Base-by-base conservation (phyloP, 2,113 vertebrate species). In the Ondatra zibethicus region DNA sequence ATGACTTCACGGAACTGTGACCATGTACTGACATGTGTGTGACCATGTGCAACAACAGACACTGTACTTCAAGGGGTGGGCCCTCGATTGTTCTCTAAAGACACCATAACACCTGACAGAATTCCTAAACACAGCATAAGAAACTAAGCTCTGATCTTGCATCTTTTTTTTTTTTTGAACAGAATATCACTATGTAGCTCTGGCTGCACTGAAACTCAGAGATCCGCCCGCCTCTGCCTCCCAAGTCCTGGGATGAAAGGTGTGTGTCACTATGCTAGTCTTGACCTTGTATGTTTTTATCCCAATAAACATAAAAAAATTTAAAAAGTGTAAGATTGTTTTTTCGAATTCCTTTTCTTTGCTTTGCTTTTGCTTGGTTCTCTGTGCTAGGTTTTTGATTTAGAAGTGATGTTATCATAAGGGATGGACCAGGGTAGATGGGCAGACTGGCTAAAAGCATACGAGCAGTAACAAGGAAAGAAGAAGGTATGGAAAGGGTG, bases 21-120 rank as follows among this genome's bases (percentile, higher is more conserved):
- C 75, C 93, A 85, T 76, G 97, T 88, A 97, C 93, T 82, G 58
- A 58, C 58, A 58, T 58, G 58, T 58, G 55, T 58, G 58, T 58
- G 58, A 58, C 19, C 58, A 58, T 21, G 96, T 97, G 70, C 91
- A 98, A 97, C 96, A 87, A 89, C 91, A 98, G 98, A 96, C 89
- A 85, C 0, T 76, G 97, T 89, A 97, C 93, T 82, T n/a, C 89
- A 97, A 94, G 92, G 81, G 92, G 90, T 97, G 93, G 93, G 61
- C 42, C 97, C 97, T 98, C 96, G 97, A 94, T 61, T 39, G 87
- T 94, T 92, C 85, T 94, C 42, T 94, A 91, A 98, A 98, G 94
- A 92, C 96, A 94, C 97, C 96, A 98, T 96, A 91, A 82, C 78
- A 10, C 39, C n/a, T 12, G 89, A 63, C 3, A 3, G 72, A 50